phyloP scores from a whole-genome alignment of 1,140 invertebrate species.

The Drosophila ficusphila region DNA sequence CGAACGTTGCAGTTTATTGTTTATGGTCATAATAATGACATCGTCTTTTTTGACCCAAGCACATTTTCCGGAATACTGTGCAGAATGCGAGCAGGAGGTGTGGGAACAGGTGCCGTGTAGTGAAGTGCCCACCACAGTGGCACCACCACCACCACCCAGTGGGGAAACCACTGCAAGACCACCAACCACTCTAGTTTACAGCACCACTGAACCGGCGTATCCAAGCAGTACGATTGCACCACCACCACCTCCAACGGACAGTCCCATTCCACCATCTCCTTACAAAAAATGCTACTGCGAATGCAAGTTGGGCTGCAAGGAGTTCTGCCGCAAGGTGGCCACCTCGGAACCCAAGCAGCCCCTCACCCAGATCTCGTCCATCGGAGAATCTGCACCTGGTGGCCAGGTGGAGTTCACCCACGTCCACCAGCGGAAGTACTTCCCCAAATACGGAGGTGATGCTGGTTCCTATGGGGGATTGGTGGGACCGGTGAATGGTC shows the following conservation, averaged over 20 bases:
- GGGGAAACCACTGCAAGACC: slow-evolving; percentile 11
- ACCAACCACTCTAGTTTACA: slow-evolving; percentile 3
- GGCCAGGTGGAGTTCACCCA: slow-evolving; percentile 69
- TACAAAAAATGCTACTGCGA: slow-evolving; percentile 78
- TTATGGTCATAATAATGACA: slow-evolving; percentile 25
- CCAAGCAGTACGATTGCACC: not conserved
- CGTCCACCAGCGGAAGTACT: slow-evolving; percentile 59
- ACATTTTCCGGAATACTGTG: slow-evolving; percentile 69
- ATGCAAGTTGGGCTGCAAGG: slow-evolving; percentile 77
- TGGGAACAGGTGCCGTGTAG: slow-evolving; percentile 80
- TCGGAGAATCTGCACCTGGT: slow-evolving; percentile 54
- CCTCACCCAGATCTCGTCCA: slow-evolving; percentile 67
- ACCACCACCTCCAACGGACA: not conserved
- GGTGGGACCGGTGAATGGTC: slow-evolving; percentile 9
- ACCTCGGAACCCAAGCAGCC: slow-evolving; percentile 55
- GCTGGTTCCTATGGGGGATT: slow-evolving; percentile 17
- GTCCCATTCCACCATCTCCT: not conserved
- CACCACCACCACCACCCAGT: slow-evolving; percentile 1
- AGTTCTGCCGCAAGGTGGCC: slow-evolving; percentile 75
- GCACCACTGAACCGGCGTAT: not conserved
- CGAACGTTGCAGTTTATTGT: slow-evolving; percentile 50
- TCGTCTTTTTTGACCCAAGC: slow-evolving; percentile 10
- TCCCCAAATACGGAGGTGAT: slow-evolving; percentile 46
- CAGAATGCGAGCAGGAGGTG: slow-evolving; percentile 77
- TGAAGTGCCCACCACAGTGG: slow-evolving; percentile 49